These are phyloP conservation scores for Bucorvus abyssinicus DNA, from an alignment of 2,797 vertebrate species.

Conservation along the genomic window DNA sequence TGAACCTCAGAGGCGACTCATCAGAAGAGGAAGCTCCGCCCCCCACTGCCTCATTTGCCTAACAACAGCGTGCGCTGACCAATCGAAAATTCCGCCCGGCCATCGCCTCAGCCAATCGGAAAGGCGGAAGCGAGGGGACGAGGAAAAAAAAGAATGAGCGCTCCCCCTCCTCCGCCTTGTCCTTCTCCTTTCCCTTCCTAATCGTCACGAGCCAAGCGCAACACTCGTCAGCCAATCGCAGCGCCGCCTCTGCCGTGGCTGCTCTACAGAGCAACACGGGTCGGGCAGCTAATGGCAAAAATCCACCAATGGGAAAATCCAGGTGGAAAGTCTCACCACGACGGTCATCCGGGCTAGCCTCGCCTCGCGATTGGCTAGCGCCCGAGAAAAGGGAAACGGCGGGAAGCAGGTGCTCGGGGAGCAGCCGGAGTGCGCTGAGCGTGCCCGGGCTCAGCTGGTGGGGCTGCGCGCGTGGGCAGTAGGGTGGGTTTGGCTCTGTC, in stretches of 20 bases:
- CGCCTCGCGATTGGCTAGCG: neutral
- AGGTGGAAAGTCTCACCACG: neutral
- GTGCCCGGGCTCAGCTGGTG: neutral
- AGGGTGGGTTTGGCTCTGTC: neutral
- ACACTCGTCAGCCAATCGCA: neutral
- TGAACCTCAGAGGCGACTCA: neutral
- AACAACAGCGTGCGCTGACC: neutral
- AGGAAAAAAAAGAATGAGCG: neutral
- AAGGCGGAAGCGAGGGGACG: neutral
- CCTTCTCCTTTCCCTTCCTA: neutral
- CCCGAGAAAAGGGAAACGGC: fast-evolving
- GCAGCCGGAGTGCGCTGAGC: neutral
- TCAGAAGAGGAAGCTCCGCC: neutral
- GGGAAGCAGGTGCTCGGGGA: neutral
- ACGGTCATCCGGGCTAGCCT: fast-evolving
- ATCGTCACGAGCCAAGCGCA: neutral
- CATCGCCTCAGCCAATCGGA: neutral
- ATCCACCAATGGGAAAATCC: neutral
- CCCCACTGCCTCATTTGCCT: constrained; percentile 29
- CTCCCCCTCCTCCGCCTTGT: neutral
- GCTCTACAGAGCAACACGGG: neutral
- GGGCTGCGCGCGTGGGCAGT: neutral
- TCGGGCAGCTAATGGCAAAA: neutral
- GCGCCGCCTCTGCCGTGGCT: neutral
- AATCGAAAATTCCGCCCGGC: neutral